phyloP scores from a whole-genome alignment of 1,140 invertebrate genomes.

The Ridgeia piscesae region DNA sequence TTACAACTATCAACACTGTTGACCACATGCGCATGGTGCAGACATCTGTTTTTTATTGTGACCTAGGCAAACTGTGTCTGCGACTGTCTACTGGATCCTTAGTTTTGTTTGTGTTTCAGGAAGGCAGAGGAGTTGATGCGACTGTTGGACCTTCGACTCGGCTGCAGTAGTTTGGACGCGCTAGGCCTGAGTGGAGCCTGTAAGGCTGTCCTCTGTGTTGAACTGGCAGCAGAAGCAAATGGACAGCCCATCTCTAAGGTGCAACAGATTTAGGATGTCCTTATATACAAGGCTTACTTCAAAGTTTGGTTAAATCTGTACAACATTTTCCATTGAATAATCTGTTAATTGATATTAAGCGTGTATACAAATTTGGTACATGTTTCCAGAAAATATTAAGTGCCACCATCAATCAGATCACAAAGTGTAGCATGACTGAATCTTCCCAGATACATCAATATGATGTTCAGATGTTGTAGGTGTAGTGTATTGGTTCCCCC shows the following conservation, averaged over 20 bases:
- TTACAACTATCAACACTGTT: too few species aligned
- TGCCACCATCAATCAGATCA: not conserved
- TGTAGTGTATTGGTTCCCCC: too few species aligned
- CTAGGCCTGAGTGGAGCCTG: constrained; percentile 12
- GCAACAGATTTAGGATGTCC: not conserved
- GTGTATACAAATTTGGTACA: too few species aligned
- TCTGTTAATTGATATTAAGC: too few species aligned
- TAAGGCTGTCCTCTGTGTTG: constrained; percentile 5
- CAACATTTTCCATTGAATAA: not conserved
- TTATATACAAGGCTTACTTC: not conserved
- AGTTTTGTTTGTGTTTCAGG: not conserved
- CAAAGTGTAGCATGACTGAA: too few species aligned
- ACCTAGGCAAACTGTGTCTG: not conserved
- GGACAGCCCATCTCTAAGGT: not conserved
- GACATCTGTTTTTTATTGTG: not conserved
- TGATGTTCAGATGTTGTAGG: too few species aligned
- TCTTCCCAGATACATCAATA: too few species aligned
- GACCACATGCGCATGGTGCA: too few species aligned
- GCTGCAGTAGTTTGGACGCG: constrained; percentile 8
- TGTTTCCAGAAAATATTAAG: too few species aligned
- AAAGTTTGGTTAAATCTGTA: not conserved
- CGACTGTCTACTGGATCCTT: not conserved
- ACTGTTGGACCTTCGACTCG: not conserved
- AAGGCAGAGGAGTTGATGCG: constrained; percentile 6
- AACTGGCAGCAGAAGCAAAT: not conserved